These are phyloP conservation scores for Steinernema carpocapsae DNA, from an alignment of 2,888 invertebrate species.

Conservation along the genomic window DNA sequence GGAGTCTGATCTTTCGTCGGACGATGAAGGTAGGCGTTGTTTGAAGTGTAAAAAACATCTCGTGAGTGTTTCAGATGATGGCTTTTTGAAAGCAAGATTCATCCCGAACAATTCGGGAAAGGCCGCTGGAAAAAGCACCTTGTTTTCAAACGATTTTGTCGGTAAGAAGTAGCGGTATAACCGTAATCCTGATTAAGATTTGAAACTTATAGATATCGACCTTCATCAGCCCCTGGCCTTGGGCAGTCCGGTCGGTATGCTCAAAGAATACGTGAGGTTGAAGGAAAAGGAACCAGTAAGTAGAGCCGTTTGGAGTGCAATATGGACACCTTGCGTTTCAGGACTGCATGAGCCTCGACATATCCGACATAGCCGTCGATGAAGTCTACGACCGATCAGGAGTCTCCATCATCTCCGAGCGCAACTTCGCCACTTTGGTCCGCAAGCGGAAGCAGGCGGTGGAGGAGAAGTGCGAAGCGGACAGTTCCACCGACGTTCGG, in stretches of 20 bases:
- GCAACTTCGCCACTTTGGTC: constrained; percentile 39
- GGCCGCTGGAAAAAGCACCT: not conserved
- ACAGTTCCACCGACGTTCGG: constrained; percentile 16
- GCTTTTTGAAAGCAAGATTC: constrained; percentile 5
- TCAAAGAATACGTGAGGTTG: constrained; percentile 40
- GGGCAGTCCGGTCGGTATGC: constrained; percentile 28
- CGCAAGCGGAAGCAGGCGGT: not conserved
- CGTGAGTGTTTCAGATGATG: constrained; percentile 34
- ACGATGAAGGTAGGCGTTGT: constrained; percentile 12
- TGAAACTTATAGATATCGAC: constrained; percentile 38
- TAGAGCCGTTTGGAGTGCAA: not conserved
- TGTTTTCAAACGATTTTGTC: not conserved
- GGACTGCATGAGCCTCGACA: constrained; percentile 45
- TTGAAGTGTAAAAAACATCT: too few relatives aligned
- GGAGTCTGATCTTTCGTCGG: constrained; percentile 25
- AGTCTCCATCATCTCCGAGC: constrained; percentile 41
- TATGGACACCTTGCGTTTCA: not conserved
- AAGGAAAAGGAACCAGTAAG: constrained; percentile 40
- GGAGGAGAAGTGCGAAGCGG: constrained; percentile 25
- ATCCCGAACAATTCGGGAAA: not conserved
- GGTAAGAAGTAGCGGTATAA: not conserved
- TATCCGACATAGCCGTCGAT: constrained; percentile 40
- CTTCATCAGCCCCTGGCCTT: constrained; percentile 40
- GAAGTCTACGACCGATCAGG: constrained; percentile 42
- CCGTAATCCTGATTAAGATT: too few relatives aligned